phyloP scores from a whole-genome alignment of 2,888 invertebrate species.

The Sipha maydis region DNA sequence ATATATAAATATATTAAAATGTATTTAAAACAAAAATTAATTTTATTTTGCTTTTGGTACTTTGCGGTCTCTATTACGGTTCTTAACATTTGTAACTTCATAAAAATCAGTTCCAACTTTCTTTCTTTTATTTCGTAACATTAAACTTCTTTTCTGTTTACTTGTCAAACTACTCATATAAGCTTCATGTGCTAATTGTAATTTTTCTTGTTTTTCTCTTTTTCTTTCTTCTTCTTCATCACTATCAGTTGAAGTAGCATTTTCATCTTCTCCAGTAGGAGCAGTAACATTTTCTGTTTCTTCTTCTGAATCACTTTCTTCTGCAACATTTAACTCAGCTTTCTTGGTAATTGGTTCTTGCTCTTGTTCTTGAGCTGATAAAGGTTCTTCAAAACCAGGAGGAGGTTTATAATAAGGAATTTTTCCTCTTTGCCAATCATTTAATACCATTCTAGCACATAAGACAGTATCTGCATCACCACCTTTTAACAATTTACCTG shows the following conservation, averaged over 20 bases:
- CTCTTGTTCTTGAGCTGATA: constrained; percentile 64
- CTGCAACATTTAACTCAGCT: constrained; percentile 59
- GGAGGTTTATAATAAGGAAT: constrained; percentile 94
- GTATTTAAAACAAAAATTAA: constrained; percentile 7
- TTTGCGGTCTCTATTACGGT: constrained; percentile 71
- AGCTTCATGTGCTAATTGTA: constrained; percentile 65
- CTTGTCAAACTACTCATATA: constrained; percentile 76
- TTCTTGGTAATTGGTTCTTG: constrained; percentile 63
- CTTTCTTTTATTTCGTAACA: constrained; percentile 79
- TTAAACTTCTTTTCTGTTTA: constrained; percentile 79
- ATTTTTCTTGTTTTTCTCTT: constrained; percentile 63
- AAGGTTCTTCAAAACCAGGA: constrained; percentile 80
- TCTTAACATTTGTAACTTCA: constrained; percentile 88
- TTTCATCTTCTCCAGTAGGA: constrained; percentile 63
- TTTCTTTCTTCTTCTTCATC: constrained; percentile 72
- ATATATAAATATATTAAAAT: background rate
- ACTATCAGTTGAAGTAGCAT: constrained; percentile 74
- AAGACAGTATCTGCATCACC: constrained; percentile 95
- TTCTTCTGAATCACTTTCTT: constrained; percentile 61
- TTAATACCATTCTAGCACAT: constrained; percentile 92
- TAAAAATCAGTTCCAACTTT: constrained; percentile 91
- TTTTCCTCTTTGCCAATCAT: constrained; percentile 99
- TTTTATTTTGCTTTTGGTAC: constrained; percentile 34
- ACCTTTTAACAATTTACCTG: constrained; percentile 92
- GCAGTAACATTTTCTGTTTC: constrained; percentile 30